Base-by-base conservation (phyloP, 2,888 invertebrate species). In the Heliconius ismenius region DNA sequence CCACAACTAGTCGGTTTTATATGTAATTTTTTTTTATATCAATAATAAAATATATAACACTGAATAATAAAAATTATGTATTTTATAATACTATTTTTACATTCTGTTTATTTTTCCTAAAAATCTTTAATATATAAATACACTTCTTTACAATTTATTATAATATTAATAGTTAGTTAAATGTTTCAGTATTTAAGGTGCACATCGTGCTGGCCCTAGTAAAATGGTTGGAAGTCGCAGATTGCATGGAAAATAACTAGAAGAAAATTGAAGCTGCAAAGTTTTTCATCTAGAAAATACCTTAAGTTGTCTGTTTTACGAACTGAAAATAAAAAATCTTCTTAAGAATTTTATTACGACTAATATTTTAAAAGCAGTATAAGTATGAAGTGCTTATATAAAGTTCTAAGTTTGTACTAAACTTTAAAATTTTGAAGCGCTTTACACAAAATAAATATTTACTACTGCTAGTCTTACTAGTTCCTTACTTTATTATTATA, bases 171-270 rank as follows among this genome's bases (percentile, higher is more conserved):
- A 54, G 6, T 10, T 54, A 21, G 15, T 3, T 15, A 43, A 49
- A 26, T 10, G 13, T 83, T 87, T 88, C 88, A 88, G 82, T 85
- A 85, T 85, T 88, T 88, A 91, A 89, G 88, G 86, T 83, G 88
- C 73, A 87, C 89, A 91, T 91, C 90, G 89, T 90, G 90, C 90
- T 90, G 88, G 87, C 86, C 82, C 86, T 86, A 84, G 88, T 89
- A 86, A 86, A 88, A 89, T 63, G 72, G 81, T 78, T 78, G 82
- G 80, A 82, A 85, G 84, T 86, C 85, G 83, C 83, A 82, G 81
- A 84, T 83, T 65, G 64, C 72, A 76, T 72, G 75, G 69, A 77
- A 72, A 76, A 79, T 75, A 69, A 75, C 69, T 73, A 69, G 68
- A 63, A 75, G 79, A 79, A 79, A 75, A 79, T 79, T 79, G 77